phyloP scores from a whole-genome alignment of 2,113 vertebrate genomes.

The Dasyurus viverrinus region DNA sequence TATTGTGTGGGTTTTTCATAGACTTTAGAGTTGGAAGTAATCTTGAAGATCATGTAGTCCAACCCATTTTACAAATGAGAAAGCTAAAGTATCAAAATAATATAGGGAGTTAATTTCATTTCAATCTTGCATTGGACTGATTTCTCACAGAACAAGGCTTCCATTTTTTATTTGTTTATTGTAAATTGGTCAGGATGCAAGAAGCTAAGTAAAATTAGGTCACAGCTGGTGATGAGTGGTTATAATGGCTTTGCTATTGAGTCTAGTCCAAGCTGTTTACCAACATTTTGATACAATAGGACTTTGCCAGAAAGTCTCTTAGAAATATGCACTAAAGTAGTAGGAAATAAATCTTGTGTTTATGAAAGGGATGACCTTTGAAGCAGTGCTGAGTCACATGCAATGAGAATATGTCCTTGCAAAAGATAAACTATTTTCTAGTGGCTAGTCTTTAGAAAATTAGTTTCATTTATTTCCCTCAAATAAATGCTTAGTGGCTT shows the following conservation, averaged over 20 bases:
- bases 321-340: slow-evolving; percentile 17
- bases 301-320: slow-evolving; percentile 46
- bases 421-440: slow-evolving; percentile 43
- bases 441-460: slow-evolving; percentile 17
- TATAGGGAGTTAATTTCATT: not conserved
- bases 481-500: slow-evolving; percentile 2
- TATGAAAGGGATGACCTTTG: slow-evolving; percentile 16
- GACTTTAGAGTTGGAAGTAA: not conserved
- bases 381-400: slow-evolving; percentile 8
- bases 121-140: not conserved
- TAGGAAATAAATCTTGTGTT: slow-evolving; percentile 53
- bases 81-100: not conserved
- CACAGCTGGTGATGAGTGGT: slow-evolving; percentile 19
- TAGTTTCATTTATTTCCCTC: not conserved
- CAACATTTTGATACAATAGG: slow-evolving; percentile 34
- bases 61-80: not conserved
- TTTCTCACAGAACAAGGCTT: not conserved
- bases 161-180: slow-evolving; percentile 1
- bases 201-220: slow-evolving; percentile 51
- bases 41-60: not conserved
- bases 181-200: slow-evolving; percentile 39
- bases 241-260: slow-evolving; percentile 18
- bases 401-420: not conserved
- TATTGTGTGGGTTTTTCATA: not conserved
- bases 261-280: slow-evolving; percentile 43